Evolutionary conservation across 2,113 vertebrate species (phyloP), one percentile per base, ranked within the genome.

Genomic region (Ammospiza nelsoni): DNA sequence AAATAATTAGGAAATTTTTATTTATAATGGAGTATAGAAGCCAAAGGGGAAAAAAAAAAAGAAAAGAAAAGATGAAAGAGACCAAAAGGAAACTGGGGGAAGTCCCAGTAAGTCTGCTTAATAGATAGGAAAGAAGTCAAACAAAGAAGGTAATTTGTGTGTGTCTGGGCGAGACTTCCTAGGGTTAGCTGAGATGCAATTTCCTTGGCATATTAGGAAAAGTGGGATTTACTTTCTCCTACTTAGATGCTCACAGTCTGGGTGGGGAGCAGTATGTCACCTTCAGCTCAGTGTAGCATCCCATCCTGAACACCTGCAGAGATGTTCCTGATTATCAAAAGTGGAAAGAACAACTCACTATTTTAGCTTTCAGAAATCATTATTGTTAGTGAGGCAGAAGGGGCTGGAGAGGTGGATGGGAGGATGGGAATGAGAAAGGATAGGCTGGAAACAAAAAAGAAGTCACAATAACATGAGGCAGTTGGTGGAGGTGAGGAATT

Each of bases 1-100:
- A 93, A 90, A 96, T 94, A 95, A 95, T 96, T 96, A 95, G 89
- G 65, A 92, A 95, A 94, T 54, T 93, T 81, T 91, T 91, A 91
- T 76, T 95, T 94, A 63, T 81, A 92, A 84, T 58, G 46, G 48
- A 63, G 49, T 83, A 57, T 33, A 84, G 77, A 87, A 89, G n/a
- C 17, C 15, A 63, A 77, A 46, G 55, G 15, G 1, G 1, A 7
- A 65, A 72, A 44, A 5, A 69, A 69, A 72, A 44, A 49, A 49
- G 11, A 59, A 59, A 39, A 39, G 4, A 72, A 89, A 81, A 90
- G 65, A 95, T 88, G 75, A 96, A 90, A 94, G 85, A 68, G 33
- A 89, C 66, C 18, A 80, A 90, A 85, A 87, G 91, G 71, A 95
- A 97, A 87, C 25, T 44, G 41, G 21, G 66, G 46, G 59, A 91